Evolutionary conservation across 2,888 invertebrate genomes (phyloP), one percentile per base, ranked within the genome.

Genomic region (Oscheius onirici): DNA sequence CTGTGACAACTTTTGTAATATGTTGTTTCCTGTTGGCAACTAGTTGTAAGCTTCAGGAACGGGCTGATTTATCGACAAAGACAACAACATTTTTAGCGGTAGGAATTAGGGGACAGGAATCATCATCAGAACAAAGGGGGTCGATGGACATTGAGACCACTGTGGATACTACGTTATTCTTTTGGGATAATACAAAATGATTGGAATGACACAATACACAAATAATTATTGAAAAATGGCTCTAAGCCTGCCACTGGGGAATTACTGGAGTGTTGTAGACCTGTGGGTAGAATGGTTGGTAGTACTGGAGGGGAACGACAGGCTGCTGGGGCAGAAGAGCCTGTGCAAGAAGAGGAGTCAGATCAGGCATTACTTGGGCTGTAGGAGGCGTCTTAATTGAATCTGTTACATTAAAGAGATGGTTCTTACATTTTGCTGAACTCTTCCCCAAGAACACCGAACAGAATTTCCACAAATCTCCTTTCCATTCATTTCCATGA

Each of bases 401-500:
- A n/a, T 63, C 43, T n/a, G 20, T 44, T 10, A 17, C 22, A 34
- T 34, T 28, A 0, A 34, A 34, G 3, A 34, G 46, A n/a, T n/a
- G 49, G 55, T 13, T 61, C 61, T 24, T 69, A 69, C 69, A 34
- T 44, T 52, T 44, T 70, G 72, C 43, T 84, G 84, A 24, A 77
- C 74, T 49, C 85, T 75, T 34, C 86, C 86, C 86, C 86, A 86
- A 11, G 83, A 83, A 72, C 83, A 83, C 28, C 86, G 78, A 49
- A 86, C 76, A 52, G 69, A 70, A 55, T 83, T 81, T 2, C 85
- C 86, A 51, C 75, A 77, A 34, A 86, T 65, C 40, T 82, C 84
- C 67, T 79, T 80, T 34, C 95, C 96, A 90, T 99, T 95, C 89
- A 95, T 93, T 67, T 93, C 93, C 90, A 96, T 95, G 86, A 99